phyloP scores from a whole-genome alignment of 1,140 invertebrate species.

The Coboldia fuscipes region DNA sequence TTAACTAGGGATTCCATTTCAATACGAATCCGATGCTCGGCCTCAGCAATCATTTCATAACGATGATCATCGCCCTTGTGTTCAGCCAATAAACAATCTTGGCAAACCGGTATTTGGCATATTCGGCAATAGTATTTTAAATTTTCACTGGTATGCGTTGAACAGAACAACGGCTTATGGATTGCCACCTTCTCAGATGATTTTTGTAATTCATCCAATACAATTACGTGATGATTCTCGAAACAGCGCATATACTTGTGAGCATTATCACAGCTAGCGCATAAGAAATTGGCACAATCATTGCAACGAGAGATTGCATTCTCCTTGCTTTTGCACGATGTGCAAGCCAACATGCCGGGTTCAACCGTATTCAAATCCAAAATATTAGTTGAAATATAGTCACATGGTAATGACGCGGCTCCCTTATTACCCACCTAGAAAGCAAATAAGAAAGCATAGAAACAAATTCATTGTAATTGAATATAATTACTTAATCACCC shows the following conservation, averaged over 20 bases:
- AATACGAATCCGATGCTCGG: slow-evolving; percentile 47
- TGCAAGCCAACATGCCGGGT: slow-evolving; percentile 53
- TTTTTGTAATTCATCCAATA: slow-evolving; percentile 66
- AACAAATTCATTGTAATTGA: neutral
- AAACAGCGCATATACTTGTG: slow-evolving; percentile 89
- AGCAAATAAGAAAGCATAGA: neutral
- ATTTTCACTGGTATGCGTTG: slow-evolving; percentile 49
- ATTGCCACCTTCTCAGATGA: slow-evolving; percentile 47
- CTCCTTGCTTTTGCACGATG: slow-evolving; percentile 74
- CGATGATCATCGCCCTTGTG: slow-evolving; percentile 57
- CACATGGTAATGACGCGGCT: slow-evolving; percentile 47
- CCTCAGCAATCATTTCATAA: slow-evolving; percentile 52
- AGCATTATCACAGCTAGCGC: slow-evolving; percentile 79
- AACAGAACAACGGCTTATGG: slow-evolving; percentile 64
- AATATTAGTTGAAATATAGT: slow-evolving; percentile 68
- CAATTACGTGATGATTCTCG: slow-evolving; percentile 73
- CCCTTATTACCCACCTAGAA: slow-evolving; percentile 41
- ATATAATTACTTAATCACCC: neutral
- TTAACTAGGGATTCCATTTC: slow-evolving; percentile 48
- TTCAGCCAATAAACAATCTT: slow-evolving; percentile 55
- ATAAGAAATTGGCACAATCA: slow-evolving; percentile 83
- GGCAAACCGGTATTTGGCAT: slow-evolving; percentile 63
- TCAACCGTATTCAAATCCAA: slow-evolving; percentile 64
- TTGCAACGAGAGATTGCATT: slow-evolving; percentile 76
- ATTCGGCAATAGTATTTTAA: slow-evolving; percentile 64